A percentile compares a stretch with the other conserved stretches of the same genome.
These are phyloP conservation scores for Umimayanthus chanpuru DNA, from an alignment of 92 coral and sea anemone genomes.

Conservation along the genomic window DNA sequence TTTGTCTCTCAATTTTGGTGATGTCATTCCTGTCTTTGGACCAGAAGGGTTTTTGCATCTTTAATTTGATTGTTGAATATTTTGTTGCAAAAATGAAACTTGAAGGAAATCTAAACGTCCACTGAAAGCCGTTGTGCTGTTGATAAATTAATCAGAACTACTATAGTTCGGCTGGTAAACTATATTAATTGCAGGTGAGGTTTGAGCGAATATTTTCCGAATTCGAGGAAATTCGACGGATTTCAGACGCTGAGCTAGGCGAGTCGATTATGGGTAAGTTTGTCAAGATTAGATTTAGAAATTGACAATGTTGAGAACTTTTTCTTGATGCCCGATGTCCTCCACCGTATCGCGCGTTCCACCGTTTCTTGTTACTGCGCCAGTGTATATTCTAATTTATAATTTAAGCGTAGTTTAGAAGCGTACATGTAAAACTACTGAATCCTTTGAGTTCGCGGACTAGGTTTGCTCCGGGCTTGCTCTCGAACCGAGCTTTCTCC, in stretches of 20 bases:
- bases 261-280: slow-evolving; percentile 1
- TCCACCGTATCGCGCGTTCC: too few relatives aligned
- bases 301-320: not conserved
- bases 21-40: not conserved
- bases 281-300: not conserved
- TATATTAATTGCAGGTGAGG: not conserved
- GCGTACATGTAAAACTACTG: too few relatives aligned
- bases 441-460: too few relatives aligned
- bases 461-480: too few relatives aligned
- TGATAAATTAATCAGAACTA: not conserved
- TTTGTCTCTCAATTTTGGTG: not conserved
- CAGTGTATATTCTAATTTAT: too few relatives aligned
- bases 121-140: not conserved
- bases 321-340: not conserved
- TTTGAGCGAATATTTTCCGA: not conserved
- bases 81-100: not conserved
- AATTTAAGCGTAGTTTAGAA: too few relatives aligned
- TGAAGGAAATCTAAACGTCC: not conserved
- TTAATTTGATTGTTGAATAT: not conserved
- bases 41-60: not conserved
- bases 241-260: not conserved
- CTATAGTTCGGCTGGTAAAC: not conserved
- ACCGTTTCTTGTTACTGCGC: too few relatives aligned
- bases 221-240: not conserved
- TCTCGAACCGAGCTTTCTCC: too few relatives aligned